Conservation (phyloP, 2,113 vertebrate species). For the Oceanodroma tethys region DNA sequence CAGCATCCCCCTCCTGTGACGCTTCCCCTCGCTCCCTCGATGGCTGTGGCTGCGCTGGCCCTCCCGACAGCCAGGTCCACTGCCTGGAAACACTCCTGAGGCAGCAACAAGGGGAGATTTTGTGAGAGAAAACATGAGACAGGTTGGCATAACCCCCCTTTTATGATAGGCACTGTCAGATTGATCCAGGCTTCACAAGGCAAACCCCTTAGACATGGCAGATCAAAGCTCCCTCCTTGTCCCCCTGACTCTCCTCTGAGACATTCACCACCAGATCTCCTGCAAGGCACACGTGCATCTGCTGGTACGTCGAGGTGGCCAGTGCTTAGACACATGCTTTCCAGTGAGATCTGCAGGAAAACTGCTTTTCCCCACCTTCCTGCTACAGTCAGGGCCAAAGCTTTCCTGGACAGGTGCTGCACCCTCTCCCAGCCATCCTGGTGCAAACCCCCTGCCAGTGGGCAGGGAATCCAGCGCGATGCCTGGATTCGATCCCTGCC, state of each 20-base stretch:
- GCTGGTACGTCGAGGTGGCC: background rate
- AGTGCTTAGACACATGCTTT: background rate
- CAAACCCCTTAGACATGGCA: background rate
- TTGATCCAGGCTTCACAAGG: background rate
- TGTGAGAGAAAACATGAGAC: background rate
- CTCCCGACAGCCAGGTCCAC: background rate
- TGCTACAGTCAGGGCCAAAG: background rate
- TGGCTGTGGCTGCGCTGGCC: background rate
- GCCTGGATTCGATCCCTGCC: background rate
- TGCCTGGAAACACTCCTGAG: background rate
- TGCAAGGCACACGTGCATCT: background rate
- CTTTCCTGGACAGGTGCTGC: background rate
- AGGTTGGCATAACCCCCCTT: background rate
- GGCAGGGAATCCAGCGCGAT: accelerated
- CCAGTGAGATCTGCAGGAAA: background rate
- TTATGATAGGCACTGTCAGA: background rate
- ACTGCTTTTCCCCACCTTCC: background rate
- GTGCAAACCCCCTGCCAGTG: background rate
- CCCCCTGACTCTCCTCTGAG: background rate
- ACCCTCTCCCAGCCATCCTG: background rate
- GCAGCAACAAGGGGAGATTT: background rate
- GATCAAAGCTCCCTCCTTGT: background rate
- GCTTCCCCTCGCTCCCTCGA: background rate
- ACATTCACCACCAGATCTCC: background rate
- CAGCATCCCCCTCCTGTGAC: background rate